phyloP scores from a whole-genome alignment of 2,888 invertebrate genomes.

The Parthenolecanium corni region DNA sequence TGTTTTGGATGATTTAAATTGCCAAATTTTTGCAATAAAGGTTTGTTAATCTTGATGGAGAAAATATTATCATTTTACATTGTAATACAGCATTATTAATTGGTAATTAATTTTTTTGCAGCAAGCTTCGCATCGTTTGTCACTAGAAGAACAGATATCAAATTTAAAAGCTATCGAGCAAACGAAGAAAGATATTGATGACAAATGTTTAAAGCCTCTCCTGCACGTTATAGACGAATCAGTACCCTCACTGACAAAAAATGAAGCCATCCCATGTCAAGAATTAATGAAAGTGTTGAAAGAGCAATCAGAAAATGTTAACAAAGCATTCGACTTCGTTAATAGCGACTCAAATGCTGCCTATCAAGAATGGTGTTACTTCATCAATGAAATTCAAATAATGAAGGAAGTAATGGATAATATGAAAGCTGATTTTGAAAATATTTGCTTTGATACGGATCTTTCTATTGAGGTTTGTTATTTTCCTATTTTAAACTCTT shows the following conservation, averaged over 20 bases:
- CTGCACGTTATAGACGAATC: neutral
- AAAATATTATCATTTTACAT: neutral
- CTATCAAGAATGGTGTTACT: neutral
- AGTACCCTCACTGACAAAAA: neutral
- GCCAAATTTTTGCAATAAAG: neutral
- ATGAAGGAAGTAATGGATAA: neutral
- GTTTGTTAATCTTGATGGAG: neutral
- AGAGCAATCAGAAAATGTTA: slow-evolving; percentile 1
- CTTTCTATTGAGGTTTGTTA: slow-evolving; percentile 2
- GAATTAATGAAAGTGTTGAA: neutral
- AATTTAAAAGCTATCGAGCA: neutral
- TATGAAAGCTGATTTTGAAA: neutral
- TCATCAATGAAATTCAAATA: neutral
- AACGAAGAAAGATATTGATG: neutral
- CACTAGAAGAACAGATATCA: slow-evolving; percentile 4
- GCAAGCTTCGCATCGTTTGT: slow-evolving; percentile 2
- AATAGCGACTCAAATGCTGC: no score
- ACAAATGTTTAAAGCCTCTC: neutral
- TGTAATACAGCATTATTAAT: neutral
- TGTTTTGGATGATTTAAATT: slow-evolving; percentile 10
- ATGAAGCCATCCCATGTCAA: slow-evolving; percentile 4
- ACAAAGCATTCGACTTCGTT: neutral
- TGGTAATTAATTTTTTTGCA: neutral
- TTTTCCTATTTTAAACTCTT: no score
- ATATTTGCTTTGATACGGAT: neutral